A percentile compares a stretch with the other conserved stretches of the same genome.
These are phyloP conservation scores for Lochmaea crataegi DNA, from an alignment of 2,888 invertebrate genomes.

Conservation along the genomic window DNA sequence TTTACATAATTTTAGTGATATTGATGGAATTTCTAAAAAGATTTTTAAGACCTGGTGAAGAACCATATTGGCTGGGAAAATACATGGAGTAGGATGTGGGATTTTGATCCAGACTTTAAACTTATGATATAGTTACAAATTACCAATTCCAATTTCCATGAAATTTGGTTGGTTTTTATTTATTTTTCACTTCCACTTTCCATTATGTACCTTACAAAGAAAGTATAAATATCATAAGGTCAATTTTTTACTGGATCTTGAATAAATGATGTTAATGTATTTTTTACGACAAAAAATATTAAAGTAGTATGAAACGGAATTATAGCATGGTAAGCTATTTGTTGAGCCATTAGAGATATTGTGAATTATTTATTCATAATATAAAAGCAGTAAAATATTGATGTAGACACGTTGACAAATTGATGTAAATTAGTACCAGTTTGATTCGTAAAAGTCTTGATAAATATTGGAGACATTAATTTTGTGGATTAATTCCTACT, in stretches of 20 bases:
- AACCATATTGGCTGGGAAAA: too few relatives aligned
- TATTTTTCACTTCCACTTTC: too few relatives aligned
- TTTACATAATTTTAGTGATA: too few relatives aligned
- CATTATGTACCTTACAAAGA: slow-evolving; percentile 10
- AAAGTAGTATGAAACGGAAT: slow-evolving; percentile 46
- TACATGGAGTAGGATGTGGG: too few relatives aligned
- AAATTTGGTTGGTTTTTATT: neutral
- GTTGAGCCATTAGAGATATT: slow-evolving; percentile 37
- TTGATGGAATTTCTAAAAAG: too few relatives aligned
- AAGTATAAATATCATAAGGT: slow-evolving; percentile 25
- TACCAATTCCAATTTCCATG: too few relatives aligned
- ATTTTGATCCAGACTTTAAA: too few relatives aligned
- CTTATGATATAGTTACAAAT: too few relatives aligned
- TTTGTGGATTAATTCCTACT: slow-evolving; percentile 6
- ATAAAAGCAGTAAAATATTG: slow-evolving; percentile 35
- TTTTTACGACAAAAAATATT: slow-evolving; percentile 55
- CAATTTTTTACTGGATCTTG: slow-evolving; percentile 38
- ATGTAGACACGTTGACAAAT: slow-evolving; percentile 31
- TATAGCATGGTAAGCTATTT: slow-evolving; percentile 38
- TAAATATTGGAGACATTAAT: slow-evolving; percentile 21
- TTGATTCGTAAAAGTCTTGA: slow-evolving; percentile 24
- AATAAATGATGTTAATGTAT: slow-evolving; percentile 53
- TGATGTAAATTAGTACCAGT: slow-evolving; percentile 25
- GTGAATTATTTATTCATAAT: slow-evolving; percentile 43
- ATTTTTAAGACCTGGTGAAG: too few relatives aligned